Percentiles rank a stretch among this genome's conserved stretches.
Conservation (phyloP, 2,113 vertebrate genomes). For the Pseudonaja textilis region DNA sequence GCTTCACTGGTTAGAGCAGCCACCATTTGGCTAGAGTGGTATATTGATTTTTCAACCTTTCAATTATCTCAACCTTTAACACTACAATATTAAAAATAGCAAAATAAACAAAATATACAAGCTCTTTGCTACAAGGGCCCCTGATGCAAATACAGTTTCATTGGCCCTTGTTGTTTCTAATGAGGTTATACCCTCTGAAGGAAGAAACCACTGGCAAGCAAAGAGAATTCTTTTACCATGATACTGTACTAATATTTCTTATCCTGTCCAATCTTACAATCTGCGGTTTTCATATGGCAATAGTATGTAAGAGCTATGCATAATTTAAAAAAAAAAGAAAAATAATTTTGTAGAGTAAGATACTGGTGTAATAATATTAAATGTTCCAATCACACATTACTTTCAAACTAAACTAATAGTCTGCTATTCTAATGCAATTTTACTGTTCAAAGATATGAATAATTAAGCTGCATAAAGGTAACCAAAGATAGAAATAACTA, state of each 20-base stretch:
- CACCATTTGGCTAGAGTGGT: background rate
- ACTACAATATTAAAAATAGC: background rate
- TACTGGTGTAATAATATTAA: slow-evolving; percentile 38
- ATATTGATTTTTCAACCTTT: background rate
- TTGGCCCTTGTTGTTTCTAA: background rate
- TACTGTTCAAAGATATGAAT: slow-evolving; percentile 28
- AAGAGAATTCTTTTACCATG: background rate
- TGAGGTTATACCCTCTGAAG: background rate
- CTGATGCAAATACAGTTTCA: background rate
- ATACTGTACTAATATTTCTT: background rate
- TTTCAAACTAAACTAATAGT: background rate
- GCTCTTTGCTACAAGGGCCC: background rate
- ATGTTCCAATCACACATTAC: slow-evolving; percentile 25
- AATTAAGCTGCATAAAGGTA: slow-evolving; percentile 48
- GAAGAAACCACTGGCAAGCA: background rate
- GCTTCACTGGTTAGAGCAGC: background rate
- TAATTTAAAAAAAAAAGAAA: background rate
- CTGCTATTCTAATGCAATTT: slow-evolving; percentile 31
- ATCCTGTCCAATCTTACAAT: background rate
- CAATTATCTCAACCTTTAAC: background rate
- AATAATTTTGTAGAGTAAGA: slow-evolving; percentile 8
- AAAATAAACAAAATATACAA: background rate
- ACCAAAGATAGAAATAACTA: slow-evolving; percentile 57
- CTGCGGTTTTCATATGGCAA: background rate
- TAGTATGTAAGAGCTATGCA: background rate